Conservation (phyloP, 2,888 invertebrate species). For the Zygaena filipendulae region DNA sequence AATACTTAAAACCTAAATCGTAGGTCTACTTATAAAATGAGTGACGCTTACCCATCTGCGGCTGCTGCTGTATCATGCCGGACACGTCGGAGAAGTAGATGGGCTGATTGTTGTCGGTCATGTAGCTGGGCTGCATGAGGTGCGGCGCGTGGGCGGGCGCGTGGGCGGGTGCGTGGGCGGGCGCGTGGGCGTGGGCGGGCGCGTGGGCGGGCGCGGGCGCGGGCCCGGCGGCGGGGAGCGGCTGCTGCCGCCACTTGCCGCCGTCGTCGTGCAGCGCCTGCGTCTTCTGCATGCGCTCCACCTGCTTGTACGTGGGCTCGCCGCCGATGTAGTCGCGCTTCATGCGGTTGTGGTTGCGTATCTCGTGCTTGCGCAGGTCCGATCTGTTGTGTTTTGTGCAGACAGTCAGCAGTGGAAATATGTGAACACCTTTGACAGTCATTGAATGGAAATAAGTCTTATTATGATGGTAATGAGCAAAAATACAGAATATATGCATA, state of each 20-base stretch:
- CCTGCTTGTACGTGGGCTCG: slow-evolving; percentile 55
- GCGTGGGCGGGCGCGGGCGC: slow-evolving; percentile 16
- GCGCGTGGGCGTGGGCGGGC: slow-evolving; percentile 14
- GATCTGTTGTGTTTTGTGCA: no score
- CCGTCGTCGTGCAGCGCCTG: slow-evolving; percentile 25
- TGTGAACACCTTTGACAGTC: no score
- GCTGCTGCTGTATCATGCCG: slow-evolving; percentile 36
- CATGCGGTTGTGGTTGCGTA: slow-evolving; percentile 50
- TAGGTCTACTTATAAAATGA: not conserved
- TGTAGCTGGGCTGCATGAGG: slow-evolving; percentile 40
- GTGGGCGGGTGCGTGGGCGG: slow-evolving; percentile 18
- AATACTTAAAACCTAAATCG: no score
- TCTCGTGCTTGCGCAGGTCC: slow-evolving; percentile 58
- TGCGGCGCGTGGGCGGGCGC: slow-evolving; percentile 34
- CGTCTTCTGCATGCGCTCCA: slow-evolving; percentile 44
- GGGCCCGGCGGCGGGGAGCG: slow-evolving; percentile 23
- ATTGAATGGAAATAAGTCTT: no score
- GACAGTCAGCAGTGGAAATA: no score
- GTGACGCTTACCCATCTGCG: slow-evolving; percentile 32
- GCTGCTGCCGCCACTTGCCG: slow-evolving; percentile 25
- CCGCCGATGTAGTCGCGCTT: slow-evolving; percentile 58
- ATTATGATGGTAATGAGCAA: no score
- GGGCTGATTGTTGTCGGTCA: slow-evolving; percentile 29
- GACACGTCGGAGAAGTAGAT: slow-evolving; percentile 46
- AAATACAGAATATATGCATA: no score